These are phyloP conservation scores for Xestia xanthographa DNA, from an alignment of 2,888 invertebrate species.

Conservation along the genomic window DNA sequence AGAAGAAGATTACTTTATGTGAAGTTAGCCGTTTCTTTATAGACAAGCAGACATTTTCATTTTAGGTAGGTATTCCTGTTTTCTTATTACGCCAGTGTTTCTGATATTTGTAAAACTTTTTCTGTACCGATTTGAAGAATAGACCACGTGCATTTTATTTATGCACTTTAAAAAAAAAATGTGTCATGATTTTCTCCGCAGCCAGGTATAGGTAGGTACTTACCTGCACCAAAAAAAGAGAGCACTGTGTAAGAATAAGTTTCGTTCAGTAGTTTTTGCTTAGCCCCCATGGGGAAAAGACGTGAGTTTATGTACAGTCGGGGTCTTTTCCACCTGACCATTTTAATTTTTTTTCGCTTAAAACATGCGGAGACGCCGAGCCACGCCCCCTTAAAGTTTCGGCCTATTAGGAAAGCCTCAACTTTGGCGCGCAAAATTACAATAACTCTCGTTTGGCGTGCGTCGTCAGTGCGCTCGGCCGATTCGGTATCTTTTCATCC, in stretches of 20 bases:
- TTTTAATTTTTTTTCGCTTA: no score
- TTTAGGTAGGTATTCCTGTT: slow-evolving; percentile 23
- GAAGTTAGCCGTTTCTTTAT: background rate
- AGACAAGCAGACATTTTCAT: background rate
- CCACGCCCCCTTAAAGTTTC: no score
- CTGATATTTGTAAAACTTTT: background rate
- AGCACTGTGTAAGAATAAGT: background rate
- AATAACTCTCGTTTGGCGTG: no score
- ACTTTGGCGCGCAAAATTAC: no score
- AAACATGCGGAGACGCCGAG: no score
- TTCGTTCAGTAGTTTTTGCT: background rate
- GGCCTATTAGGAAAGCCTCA: no score
- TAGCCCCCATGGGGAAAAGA: background rate
- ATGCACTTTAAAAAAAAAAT: background rate
- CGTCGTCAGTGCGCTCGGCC: no score
- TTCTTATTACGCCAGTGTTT: background rate
- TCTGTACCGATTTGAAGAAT: background rate
- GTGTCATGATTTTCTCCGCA: background rate
- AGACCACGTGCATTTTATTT: background rate
- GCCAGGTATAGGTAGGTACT: no score
- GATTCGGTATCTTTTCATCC: no score
- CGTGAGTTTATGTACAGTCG: background rate
- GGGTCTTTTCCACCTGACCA: no score
- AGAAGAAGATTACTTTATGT: slow-evolving; percentile 4
- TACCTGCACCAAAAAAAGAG: background rate